Evolutionary conservation across 2,888 invertebrate genomes (phyloP), one percentile per base, ranked within the genome.

Genomic region (Erebia palarica): DNA sequence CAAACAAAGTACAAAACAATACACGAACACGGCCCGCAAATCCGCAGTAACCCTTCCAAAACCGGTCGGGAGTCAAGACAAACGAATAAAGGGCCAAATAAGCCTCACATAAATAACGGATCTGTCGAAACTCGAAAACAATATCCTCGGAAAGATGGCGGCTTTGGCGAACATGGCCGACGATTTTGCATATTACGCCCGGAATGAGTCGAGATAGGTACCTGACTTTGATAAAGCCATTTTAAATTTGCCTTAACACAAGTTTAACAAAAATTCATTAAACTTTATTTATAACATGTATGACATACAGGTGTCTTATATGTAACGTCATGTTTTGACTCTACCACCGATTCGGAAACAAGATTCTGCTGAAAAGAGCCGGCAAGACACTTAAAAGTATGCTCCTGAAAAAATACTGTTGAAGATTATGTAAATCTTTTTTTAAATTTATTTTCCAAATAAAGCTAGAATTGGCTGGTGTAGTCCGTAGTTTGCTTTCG

Each of bases 61-160:
- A 81, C 80, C 78, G 81, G 80, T 81, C 66, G 59, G 75, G 75
- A 76, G 18, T 55, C 55, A 4, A 18, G 81, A 84, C 86, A 82
- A 80, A 78, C 81, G 78, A 82, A 82, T 80, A 80, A 81, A 82
- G 81, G 73, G 80, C 78, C 75, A 75, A 78, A 83, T 84, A 86
- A 89, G 87, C 87, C 84, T 68, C 76, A 88, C 89, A 91, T 91
- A 92, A 92, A 92, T 90, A 92, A 86, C 85, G 86, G 90, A 91
- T 91, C 89, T 86, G 85, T 84, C 83, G 84, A 87, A 88, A 86
- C 82, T 81, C 85, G 89, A 86, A 91, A 92, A 92, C 93, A 92
- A 92, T 92, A 86, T 86, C 79, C 79, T 79, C 81, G 78, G 84
- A 86, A 89, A 88, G 82, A 85, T 85, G 86, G 83, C 82, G 84